A percentile compares a stretch with the other conserved stretches of the same genome.
Conservation (phyloP, 2,888 invertebrate genomes). For the Ectemnius lituratus region DNA sequence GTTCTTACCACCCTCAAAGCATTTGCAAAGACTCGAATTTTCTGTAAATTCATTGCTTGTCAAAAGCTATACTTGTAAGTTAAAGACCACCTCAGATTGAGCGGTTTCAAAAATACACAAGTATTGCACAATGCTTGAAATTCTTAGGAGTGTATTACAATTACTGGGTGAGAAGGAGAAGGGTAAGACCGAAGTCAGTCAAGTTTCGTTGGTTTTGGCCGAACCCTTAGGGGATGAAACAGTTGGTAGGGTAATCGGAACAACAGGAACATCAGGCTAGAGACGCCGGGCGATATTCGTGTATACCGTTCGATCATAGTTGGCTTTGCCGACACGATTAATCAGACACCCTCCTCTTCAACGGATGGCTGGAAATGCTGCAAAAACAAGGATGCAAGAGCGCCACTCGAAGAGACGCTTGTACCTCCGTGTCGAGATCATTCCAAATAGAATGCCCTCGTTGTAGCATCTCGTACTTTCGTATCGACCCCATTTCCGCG, state of each 20-base stretch:
- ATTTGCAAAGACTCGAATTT: slow-evolving; percentile 49
- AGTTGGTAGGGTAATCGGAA: slow-evolving; percentile 16
- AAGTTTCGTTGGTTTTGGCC: no score
- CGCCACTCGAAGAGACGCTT: slow-evolving; percentile 48
- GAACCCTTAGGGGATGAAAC: neutral
- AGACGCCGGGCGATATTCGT: slow-evolving; percentile 36
- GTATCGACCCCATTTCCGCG: slow-evolving; percentile 56
- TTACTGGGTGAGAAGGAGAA: no score
- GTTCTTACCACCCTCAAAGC: slow-evolving; percentile 57
- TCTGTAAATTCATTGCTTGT: slow-evolving; percentile 46
- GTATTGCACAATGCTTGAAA: no score
- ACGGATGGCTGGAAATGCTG: slow-evolving; percentile 55
- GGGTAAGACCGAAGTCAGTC: no score
- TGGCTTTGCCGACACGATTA: slow-evolving; percentile 57
- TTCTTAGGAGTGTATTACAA: no score
- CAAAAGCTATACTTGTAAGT: slow-evolving; percentile 20
- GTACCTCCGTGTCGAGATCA: slow-evolving; percentile 62
- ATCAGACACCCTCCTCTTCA: slow-evolving; percentile 51
- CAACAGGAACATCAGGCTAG: neutral
- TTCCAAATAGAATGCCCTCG: slow-evolving; percentile 61
- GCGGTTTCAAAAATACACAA: no score
- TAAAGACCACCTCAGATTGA: neutral
- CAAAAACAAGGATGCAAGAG: slow-evolving; percentile 63
- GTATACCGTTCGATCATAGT: slow-evolving; percentile 41
- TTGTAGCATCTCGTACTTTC: slow-evolving; percentile 53